Base-by-base conservation (phyloP, 2,113 vertebrate species). In the Garra rufa region DNA sequence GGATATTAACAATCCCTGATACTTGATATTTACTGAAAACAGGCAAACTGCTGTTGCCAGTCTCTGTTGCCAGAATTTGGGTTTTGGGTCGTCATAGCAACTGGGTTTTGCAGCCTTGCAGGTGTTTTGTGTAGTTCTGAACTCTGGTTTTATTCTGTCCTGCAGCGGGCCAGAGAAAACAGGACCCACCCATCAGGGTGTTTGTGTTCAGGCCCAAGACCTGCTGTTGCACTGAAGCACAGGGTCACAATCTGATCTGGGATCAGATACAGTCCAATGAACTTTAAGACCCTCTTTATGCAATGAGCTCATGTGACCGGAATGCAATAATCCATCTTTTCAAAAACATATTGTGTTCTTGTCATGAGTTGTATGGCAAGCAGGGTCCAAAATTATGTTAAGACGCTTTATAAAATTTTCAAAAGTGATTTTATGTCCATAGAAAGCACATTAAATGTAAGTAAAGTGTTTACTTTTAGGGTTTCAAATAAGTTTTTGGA, bases 101-200 rank as follows among this genome's bases (percentile, higher is more conserved):
- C 78, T 19, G 79, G 78, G 41, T 44, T 26, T 38, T 44, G 78
- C 59, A 34, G 78, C 46, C 30, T 55, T 30, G 70, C 70, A 85
- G 41, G 30, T 85, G 71, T 59, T 75, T 59, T 46, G 44, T 82
- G 70, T 38, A 41, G 19, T 65, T 24, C 17, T 44, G 48, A 52
- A 24, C 24, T 44, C 15, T 38, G 14, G 43, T 59, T 43, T 55
- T 50, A 30, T 59, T 30, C 17, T 38, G 52, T 26, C 5, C 38
- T 8, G 41, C 41, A 74, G 44, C 2, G 43, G 21, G 76, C 77
- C 76, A 80, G 69, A 44, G 43, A 85, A 48, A 85, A 59, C 83
- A 85, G 13, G 24, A 57, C 14, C 81, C 81, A 73, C 81, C 81
- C 81, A 43, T 73, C 50, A 61, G 81, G 21, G 76, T 78, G 69